Conservation (phyloP, 2,888 invertebrate genomes). For the Drosophila aldrichi region DNA sequence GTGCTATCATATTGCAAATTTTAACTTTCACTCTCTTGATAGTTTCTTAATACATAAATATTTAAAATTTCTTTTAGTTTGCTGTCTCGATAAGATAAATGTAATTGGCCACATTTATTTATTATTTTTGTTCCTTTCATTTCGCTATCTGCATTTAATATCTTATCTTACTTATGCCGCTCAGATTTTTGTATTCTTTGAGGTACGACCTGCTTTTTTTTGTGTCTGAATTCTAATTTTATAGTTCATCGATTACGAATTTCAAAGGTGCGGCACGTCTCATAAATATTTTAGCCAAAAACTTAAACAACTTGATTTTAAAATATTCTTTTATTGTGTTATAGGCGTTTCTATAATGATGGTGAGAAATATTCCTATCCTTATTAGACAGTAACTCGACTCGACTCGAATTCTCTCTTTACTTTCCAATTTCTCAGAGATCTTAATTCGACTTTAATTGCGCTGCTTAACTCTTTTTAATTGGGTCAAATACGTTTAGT, state of each 20-base stretch:
- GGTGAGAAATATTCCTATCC: neutral
- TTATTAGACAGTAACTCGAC: neutral
- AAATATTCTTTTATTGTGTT: neutral
- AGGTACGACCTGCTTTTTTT: neutral
- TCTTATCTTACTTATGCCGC: conserved; percentile 14
- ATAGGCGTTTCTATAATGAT: no score
- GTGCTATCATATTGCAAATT: neutral
- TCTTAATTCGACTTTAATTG: neutral
- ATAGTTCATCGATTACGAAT: conserved; percentile 3
- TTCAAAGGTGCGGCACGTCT: neutral
- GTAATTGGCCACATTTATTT: conserved; percentile 25
- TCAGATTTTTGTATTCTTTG: neutral
- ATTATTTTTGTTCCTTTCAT: neutral
- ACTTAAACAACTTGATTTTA: neutral
- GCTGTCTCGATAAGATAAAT: conserved; percentile 45
- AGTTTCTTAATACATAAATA: neutral
- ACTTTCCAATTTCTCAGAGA: neutral
- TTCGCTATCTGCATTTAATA: conserved; percentile 19
- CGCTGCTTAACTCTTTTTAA: conserved; percentile 12
- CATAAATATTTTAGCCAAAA: neutral
- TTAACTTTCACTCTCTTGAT: neutral
- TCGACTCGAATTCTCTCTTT: neutral
- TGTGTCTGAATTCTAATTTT: conserved; percentile 8
- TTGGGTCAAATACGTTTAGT: conserved; percentile 36
- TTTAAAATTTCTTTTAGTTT: conserved; percentile 8